Evolutionary conservation across 2,888 invertebrate genomes (phyloP), one percentile per base, ranked within the genome.

Genomic region (Synergus gifuensis): DNA sequence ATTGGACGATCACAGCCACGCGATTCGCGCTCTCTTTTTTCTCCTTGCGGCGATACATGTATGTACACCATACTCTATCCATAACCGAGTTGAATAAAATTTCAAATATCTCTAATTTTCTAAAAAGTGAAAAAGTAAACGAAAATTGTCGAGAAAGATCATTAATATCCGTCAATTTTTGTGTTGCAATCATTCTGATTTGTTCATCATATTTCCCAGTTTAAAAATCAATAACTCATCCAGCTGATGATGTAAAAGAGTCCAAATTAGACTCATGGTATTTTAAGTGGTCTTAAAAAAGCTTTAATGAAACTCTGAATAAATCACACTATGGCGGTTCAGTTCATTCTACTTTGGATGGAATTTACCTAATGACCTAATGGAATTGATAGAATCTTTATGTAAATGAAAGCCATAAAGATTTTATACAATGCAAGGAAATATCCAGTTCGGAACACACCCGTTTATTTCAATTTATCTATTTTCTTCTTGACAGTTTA

Each of bases 1-100:
- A 73, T 73, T 73, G 73, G 73, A 73, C 73, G 73, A 73, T 28
- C 54, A 49, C 28, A 40, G 73, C 73, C 73, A 73, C 73, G 73
- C 54, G 73, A 73, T 73, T 73, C 28, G 73, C 73, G 54, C 54
- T 73, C 73, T 54, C 73, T 73, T 73, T 73, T 73, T 73, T 54
- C 73, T 54, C 73, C 54, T 73, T 36, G 54, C 54, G 73, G 73
- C 49, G 54, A 54, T 73, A 73, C 73, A 36, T 36, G 28, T 66
- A 66, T 42, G 18, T 42, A 42, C 66, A 66, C 66, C 12, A 18
- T 66, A 66, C 9, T 9, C 42, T 18, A 42, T 66, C 42, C 1
- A 66, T 42, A 66, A 40, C 64, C 42, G 40, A 18, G 66, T 16
- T 66, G 42, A 40, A 12, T 18, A 42, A 11, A 40, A 40, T 18